Evolutionary conservation across 64 coral and sea anemone species (phyloP).

Genomic region (Montipora capricornis): DNA sequence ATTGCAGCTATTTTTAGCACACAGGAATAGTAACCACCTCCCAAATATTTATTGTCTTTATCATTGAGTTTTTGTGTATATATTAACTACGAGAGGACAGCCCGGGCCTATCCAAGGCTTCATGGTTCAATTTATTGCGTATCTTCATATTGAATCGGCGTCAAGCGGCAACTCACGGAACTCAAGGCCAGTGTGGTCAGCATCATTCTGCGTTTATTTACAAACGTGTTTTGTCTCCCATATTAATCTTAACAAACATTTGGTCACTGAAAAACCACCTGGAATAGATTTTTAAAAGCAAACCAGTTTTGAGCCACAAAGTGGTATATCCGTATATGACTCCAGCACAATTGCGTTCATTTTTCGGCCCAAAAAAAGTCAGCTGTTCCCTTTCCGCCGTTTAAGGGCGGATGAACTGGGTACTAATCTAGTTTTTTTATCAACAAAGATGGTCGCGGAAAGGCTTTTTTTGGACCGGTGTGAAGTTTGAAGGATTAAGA

Average conservation of each 20-base stretch:
- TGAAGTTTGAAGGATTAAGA: neutral
- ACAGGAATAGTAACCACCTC: neutral
- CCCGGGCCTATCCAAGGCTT: neutral
- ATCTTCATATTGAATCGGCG: too few species aligned
- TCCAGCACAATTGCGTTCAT: too few species aligned
- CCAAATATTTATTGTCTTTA: neutral
- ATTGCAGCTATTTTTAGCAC: conserved; percentile 21
- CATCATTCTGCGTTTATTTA: neutral
- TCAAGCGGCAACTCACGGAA: neutral
- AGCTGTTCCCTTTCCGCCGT: neutral
- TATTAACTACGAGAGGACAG: neutral
- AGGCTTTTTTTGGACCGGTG: neutral
- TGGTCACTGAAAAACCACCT: neutral
- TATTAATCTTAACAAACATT: neutral
- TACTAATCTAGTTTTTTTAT: conserved; percentile 18
- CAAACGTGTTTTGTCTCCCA: neutral
- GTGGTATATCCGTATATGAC: too few species aligned
- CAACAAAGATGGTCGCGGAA: conserved; percentile 38
- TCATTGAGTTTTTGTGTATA: neutral
- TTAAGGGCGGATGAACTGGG: neutral
- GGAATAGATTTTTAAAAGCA: neutral
- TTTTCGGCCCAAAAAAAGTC: neutral
- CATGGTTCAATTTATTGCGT: neutral
- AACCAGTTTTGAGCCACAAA: too few species aligned
- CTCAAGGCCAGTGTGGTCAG: neutral